Evolutionary conservation across 2,113 vertebrate species (phyloP).

Genomic region (Brienomyrus brachyistius): DNA sequence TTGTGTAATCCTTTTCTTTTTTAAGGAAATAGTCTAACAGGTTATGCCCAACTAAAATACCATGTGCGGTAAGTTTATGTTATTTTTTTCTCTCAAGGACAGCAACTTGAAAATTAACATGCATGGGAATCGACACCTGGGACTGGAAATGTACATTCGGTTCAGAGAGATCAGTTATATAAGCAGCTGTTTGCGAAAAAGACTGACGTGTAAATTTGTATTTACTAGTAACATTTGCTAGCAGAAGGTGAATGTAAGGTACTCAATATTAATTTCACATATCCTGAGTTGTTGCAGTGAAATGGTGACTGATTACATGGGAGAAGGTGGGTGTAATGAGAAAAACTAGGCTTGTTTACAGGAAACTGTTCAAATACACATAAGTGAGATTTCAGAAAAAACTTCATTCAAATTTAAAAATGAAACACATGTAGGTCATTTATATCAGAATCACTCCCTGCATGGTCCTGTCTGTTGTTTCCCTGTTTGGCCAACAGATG

Average conservation of each 20-base stretch:
- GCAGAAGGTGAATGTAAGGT: neutral
- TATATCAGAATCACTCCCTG: neutral
- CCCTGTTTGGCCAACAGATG: neutral
- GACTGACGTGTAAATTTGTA: neutral
- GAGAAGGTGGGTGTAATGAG: neutral
- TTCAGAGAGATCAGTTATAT: neutral
- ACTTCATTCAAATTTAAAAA: neutral
- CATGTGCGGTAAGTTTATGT: neutral
- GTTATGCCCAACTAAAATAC: neutral
- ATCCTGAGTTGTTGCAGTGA: neutral
- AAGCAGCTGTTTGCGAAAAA: neutral
- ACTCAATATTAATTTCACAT: neutral
- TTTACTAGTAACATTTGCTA: neutral
- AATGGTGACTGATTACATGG: neutral
- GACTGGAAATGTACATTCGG: neutral
- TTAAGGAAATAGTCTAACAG: neutral
- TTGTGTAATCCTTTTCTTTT: neutral
- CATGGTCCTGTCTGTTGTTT: neutral
- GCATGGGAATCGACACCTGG: neutral
- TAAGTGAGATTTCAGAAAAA: neutral
- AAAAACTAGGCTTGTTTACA: neutral
- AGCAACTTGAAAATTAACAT: neutral
- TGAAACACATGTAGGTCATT: neutral
- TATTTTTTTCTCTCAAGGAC: neutral
- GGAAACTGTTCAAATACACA: neutral